Percentiles rank a stretch among this genome's conserved stretches.
These are phyloP conservation scores for Sprattus sprattus DNA, from an alignment of 2,113 vertebrate species.

Conservation along the genomic window DNA sequence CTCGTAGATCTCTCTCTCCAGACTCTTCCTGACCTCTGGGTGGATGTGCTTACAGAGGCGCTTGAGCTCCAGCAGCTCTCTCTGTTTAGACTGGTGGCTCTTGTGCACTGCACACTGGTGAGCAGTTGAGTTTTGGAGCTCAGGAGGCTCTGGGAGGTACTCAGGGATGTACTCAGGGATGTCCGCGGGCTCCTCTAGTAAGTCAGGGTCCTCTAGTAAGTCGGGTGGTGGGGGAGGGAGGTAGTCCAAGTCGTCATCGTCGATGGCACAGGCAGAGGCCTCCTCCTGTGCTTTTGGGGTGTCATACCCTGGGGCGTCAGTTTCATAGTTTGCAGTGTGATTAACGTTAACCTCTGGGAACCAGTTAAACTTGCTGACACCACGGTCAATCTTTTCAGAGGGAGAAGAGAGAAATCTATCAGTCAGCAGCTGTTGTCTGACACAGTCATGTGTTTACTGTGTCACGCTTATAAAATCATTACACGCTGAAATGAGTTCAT, in stretches of 20 bases:
- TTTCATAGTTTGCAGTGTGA: slow-evolving; percentile 61
- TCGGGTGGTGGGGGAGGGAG: slow-evolving; percentile 76
- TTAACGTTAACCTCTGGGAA: slow-evolving; percentile 62
- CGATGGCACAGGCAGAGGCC: slow-evolving; percentile 49
- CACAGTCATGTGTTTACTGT: neutral
- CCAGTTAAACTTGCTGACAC: slow-evolving; percentile 73
- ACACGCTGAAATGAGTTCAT: neutral
- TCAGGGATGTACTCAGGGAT: slow-evolving; percentile 68
- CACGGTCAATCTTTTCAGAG: slow-evolving; percentile 78
- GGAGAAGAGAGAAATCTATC: slow-evolving; percentile 34
- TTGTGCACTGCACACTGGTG: slow-evolving; percentile 52
- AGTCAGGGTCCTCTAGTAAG: slow-evolving; percentile 71
- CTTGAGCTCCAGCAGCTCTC: slow-evolving; percentile 78
- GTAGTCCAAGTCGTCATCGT: slow-evolving; percentile 72
- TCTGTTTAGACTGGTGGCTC: slow-evolving; percentile 78
- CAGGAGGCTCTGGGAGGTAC: slow-evolving; percentile 48
- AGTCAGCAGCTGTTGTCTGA: neutral
- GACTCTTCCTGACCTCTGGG: slow-evolving; percentile 78
- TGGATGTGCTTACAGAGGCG: slow-evolving; percentile 82
- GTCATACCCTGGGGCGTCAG: slow-evolving; percentile 54
- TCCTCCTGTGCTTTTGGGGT: slow-evolving; percentile 45
- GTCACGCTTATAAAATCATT: neutral
- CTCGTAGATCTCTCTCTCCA: slow-evolving; percentile 76
- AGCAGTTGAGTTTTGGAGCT: slow-evolving; percentile 57
- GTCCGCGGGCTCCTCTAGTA: slow-evolving; percentile 72